Conservation (phyloP, 2,797 vertebrate genomes). For the Helarctos malayanus region DNA sequence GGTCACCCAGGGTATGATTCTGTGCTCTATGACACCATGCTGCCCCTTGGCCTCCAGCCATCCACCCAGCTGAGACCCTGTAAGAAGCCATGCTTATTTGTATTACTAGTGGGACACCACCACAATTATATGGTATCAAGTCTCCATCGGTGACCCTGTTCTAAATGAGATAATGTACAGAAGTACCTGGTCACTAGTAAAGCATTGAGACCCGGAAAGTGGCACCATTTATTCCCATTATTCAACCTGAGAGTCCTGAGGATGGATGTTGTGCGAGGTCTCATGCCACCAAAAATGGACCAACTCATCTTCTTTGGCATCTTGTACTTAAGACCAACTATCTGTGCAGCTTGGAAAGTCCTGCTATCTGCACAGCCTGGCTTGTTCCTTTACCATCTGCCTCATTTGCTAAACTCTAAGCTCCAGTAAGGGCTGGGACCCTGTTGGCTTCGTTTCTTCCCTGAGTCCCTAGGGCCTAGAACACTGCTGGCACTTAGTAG, state of each 20-base stretch:
- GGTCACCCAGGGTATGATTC: not conserved
- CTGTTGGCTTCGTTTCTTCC: not conserved
- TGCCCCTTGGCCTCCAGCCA: not conserved
- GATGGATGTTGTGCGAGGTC: not conserved
- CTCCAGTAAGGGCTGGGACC: not conserved
- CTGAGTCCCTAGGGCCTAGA: not conserved
- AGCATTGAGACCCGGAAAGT: not conserved
- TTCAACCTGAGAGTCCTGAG: not conserved
- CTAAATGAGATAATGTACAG: not conserved
- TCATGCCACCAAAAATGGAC: not conserved
- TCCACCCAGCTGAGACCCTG: not conserved
- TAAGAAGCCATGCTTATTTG: not conserved
- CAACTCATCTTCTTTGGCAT: not conserved
- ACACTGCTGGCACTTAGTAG: not conserved
- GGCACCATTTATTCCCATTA: not conserved
- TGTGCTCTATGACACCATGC: not conserved
- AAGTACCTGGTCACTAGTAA: not conserved
- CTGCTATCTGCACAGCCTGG: not conserved
- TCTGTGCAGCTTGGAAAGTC: not conserved
- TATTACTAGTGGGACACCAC: not conserved
- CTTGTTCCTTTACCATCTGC: not conserved
- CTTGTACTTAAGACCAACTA: not conserved
- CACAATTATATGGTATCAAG: not conserved
- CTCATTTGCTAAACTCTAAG: conserved; percentile 11
- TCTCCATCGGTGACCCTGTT: not conserved